Evolutionary conservation across 2,113 vertebrate species (phyloP).

Genomic region (Proterorhinus semilunaris): DNA sequence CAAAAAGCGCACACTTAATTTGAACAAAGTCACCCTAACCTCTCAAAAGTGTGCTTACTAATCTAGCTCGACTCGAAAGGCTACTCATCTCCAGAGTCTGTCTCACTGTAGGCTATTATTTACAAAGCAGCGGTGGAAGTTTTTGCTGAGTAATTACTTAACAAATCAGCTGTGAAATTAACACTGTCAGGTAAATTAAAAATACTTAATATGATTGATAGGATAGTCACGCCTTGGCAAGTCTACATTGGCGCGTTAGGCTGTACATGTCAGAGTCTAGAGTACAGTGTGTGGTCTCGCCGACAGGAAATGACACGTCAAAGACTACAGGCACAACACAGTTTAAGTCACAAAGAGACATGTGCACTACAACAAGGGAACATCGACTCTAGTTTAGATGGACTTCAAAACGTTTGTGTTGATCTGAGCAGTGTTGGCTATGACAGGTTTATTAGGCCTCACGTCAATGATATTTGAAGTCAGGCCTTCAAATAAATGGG

Average conservation of each 20-base stretch:
- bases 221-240: slow-evolving; percentile 47
- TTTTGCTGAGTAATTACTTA: slow-evolving; percentile 52
- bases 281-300: slow-evolving; percentile 22
- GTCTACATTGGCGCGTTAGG: slow-evolving; percentile 37
- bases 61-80: slow-evolving; percentile 17
- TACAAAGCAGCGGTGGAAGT: slow-evolving; percentile 24
- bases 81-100: slow-evolving; percentile 26
- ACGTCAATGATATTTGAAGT: not conserved
- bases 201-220: slow-evolving; percentile 56
- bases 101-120: slow-evolving; percentile 24
- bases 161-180: slow-evolving; percentile 65
- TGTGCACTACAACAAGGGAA: slow-evolving; percentile 5
- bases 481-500: too few relatives aligned
- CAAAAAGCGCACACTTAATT: slow-evolving; percentile 43
- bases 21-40: slow-evolving; percentile 12
- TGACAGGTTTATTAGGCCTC: not conserved
- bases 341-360: slow-evolving; percentile 66
- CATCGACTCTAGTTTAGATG: not conserved
- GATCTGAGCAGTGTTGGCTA: not conserved
- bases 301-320: slow-evolving; percentile 58
- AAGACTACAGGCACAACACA: slow-evolving; percentile 68
- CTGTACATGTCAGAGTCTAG: slow-evolving; percentile 44
- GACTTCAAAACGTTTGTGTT: not conserved
- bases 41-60: slow-evolving; percentile 14
- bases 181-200: slow-evolving; percentile 63